Evolutionary conservation across 2,888 invertebrate species (phyloP).

Genomic region (Zootermopsis nevadensis): DNA sequence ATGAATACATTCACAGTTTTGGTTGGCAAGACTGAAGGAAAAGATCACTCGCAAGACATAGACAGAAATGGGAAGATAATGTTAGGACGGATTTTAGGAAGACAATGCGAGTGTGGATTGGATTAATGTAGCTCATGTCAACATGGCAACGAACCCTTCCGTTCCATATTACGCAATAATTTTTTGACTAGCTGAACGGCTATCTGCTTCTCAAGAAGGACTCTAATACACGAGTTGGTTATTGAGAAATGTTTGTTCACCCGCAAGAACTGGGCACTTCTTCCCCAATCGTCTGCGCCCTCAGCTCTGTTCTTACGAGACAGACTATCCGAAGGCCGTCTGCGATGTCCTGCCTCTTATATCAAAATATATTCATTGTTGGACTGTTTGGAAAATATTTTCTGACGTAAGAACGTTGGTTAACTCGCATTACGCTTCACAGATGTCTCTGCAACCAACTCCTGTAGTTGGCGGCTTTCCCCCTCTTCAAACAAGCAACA

Average conservation of each 20-base stretch:
- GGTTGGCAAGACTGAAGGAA: too few species aligned
- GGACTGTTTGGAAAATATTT: constrained; percentile 31
- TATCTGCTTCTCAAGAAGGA: too few species aligned
- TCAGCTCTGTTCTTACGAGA: background rate
- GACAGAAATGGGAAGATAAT: too few species aligned
- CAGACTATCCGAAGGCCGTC: background rate
- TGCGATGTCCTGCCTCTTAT: background rate
- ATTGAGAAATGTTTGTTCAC: background rate
- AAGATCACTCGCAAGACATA: too few species aligned
- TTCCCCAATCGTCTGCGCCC: background rate
- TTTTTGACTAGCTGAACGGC: too few species aligned
- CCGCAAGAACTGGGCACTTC: background rate
- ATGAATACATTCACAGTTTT: too few species aligned
- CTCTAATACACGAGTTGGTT: background rate
- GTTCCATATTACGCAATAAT: too few species aligned
- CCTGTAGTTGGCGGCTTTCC: background rate
- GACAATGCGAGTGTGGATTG: too few species aligned
- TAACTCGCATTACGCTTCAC: constrained; percentile 6
- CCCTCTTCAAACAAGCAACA: background rate
- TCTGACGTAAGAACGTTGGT: constrained; percentile 12
- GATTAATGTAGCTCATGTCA: too few species aligned
- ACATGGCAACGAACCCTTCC: too few species aligned
- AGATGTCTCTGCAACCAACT: constrained; percentile 34
- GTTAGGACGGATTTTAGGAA: too few species aligned
- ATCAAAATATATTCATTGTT: constrained; percentile 27